These are phyloP conservation scores for Hemistola chrysoprasaria DNA, from an alignment of 2,888 invertebrate species.

Conservation along the genomic window DNA sequence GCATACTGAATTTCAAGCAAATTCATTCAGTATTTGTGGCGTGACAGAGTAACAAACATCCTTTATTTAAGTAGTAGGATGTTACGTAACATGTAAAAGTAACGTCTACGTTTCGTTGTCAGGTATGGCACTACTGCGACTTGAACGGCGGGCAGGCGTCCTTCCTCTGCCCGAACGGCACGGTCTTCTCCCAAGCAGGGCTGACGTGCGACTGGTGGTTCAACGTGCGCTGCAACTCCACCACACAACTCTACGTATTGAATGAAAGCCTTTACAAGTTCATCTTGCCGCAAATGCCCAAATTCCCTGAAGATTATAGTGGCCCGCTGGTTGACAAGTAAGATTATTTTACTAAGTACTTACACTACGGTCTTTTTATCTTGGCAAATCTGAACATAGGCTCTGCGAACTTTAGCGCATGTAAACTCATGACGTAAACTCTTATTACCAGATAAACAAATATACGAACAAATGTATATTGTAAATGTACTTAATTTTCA, in stretches of 20 bases:
- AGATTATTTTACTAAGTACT: constrained; percentile 38
- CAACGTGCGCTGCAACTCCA: constrained; percentile 92
- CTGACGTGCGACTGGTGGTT: constrained; percentile 97
- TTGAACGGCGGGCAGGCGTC: constrained; percentile 95
- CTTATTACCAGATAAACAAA: too few relatives aligned
- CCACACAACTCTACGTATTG: constrained; percentile 92
- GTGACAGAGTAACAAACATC: too few relatives aligned
- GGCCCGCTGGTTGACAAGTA: constrained; percentile 93
- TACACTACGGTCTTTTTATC: too few relatives aligned
- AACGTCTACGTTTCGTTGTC: constrained; percentile 35
- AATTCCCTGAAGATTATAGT: constrained; percentile 94
- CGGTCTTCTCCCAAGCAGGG: constrained; percentile 94
- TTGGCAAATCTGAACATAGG: too few relatives aligned
- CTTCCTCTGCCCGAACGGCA: constrained; percentile 94
- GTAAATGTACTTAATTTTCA: too few relatives aligned
- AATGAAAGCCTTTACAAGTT: constrained; percentile 95
- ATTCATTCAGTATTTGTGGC: too few relatives aligned
- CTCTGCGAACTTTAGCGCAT: too few relatives aligned
- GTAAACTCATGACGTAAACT: too few relatives aligned
- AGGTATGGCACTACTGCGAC: constrained; percentile 97
- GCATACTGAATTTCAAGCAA: too few relatives aligned
- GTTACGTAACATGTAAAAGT: too few relatives aligned
- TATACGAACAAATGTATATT: too few relatives aligned
- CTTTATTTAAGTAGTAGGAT: too few relatives aligned
- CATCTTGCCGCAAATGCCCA: constrained; percentile 92